Percentiles rank a stretch among this genome's conserved stretches.
These are phyloP conservation scores for Cryptocheilus praepositus DNA, from an alignment of 2,888 invertebrate genomes.

Conservation along the genomic window DNA sequence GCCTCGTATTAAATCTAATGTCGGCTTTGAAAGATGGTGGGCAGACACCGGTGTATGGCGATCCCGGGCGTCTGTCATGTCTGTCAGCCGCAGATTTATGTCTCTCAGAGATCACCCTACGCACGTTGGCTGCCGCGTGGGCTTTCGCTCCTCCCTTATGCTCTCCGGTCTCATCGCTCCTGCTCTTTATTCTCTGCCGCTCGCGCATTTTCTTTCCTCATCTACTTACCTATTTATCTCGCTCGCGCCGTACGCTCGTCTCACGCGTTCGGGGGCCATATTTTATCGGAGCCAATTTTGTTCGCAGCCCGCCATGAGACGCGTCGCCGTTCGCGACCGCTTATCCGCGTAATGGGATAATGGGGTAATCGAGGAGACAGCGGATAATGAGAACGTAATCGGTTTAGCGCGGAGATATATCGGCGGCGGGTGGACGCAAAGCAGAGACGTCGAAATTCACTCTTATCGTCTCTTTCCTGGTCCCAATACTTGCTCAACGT, in stretches of 20 bases:
- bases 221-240: slow-evolving; percentile 13
- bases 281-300: slow-evolving; percentile 41
- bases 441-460: not conserved
- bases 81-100: slow-evolving; percentile 46
- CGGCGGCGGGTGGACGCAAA: not conserved
- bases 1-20: slow-evolving; percentile 37
- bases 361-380: slow-evolving; percentile 3
- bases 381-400: no score
- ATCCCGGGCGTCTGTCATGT: slow-evolving; percentile 44
- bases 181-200: no score
- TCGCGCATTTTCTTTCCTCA: no score
- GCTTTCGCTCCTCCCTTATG: not conserved
- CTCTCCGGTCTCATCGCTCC: not conserved
- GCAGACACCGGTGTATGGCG: slow-evolving; percentile 18
- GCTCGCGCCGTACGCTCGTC: slow-evolving; percentile 17
- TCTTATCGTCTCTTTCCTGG: not conserved
- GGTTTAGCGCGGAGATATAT: not conserved
- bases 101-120: slow-evolving; percentile 34
- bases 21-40: slow-evolving; percentile 39
- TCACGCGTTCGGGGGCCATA: slow-evolving; percentile 39
- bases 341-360: slow-evolving; percentile 14
- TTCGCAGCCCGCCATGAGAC: slow-evolving; percentile 17
- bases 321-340: slow-evolving; percentile 26
- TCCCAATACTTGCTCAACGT: no score
- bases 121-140: not conserved